Conservation (phyloP, 2,113 vertebrate genomes). For the Amphiprion percula region DNA sequence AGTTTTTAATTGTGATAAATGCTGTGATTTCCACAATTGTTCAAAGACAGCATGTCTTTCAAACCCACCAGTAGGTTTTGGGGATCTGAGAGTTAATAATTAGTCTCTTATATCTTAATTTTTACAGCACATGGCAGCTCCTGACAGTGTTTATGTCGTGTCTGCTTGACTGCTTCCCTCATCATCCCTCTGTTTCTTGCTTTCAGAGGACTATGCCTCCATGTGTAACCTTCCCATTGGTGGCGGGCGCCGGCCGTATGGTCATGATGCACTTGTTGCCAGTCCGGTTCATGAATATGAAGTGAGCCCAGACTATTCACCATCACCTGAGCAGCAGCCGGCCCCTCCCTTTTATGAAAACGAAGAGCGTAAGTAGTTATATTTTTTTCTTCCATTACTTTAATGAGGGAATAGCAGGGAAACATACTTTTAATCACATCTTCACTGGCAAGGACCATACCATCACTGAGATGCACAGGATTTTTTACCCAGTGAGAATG, state of each 20-base stretch:
- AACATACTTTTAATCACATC: too few species aligned
- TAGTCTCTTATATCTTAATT: neutral
- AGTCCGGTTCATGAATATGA: constrained; percentile 79
- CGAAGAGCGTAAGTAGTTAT: constrained; percentile 89
- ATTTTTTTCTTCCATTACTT: too few species aligned
- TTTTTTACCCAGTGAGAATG: too few species aligned
- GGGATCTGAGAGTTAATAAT: too few species aligned
- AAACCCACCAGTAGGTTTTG: too few species aligned
- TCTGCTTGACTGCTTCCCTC: neutral
- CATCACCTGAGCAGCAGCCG: constrained; percentile 65
- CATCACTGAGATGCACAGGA: too few species aligned
- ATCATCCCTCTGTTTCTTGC: neutral
- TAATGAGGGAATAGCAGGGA: too few species aligned
- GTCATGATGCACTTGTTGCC: constrained; percentile 90
- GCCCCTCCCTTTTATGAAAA: constrained; percentile 84
- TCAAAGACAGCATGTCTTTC: too few species aligned
- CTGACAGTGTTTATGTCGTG: neutral
- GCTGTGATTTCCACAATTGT: too few species aligned
- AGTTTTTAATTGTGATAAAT: too few species aligned
- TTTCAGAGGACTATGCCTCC: constrained; percentile 90
- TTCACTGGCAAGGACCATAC: too few species aligned
- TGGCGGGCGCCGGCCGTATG: constrained; percentile 86
- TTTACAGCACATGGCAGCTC: neutral
- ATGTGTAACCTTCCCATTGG: constrained; percentile 92
- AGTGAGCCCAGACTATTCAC: constrained; percentile 63